A percentile compares a stretch with the other conserved stretches of the same genome.
These are phyloP conservation scores for Mormyrus iriodes DNA, from an alignment of 2,113 vertebrate species.

Conservation along the genomic window DNA sequence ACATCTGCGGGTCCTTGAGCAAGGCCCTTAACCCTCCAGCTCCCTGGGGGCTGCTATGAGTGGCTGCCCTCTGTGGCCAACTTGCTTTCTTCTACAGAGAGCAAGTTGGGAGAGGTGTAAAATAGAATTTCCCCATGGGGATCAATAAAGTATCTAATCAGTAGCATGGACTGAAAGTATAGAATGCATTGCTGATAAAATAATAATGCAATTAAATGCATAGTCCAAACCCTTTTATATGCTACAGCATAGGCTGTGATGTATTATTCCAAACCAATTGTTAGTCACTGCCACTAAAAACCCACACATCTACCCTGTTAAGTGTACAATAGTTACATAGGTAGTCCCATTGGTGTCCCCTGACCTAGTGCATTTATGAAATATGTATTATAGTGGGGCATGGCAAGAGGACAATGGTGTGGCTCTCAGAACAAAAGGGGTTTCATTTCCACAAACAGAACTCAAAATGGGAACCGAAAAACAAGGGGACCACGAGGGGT, in stretches of 20 bases:
- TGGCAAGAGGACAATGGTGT: neutral
- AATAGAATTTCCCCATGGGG: too few species aligned
- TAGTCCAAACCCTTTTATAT: neutral
- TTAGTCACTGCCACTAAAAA: neutral
- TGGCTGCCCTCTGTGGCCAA: too few species aligned
- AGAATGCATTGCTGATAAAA: too few species aligned
- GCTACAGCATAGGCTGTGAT: neutral
- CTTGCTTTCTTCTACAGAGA: too few species aligned
- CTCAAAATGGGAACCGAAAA: neutral
- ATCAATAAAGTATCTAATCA: too few species aligned
- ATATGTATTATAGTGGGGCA: neutral
- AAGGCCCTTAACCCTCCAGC: too few species aligned
- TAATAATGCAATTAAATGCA: neutral
- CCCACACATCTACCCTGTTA: neutral
- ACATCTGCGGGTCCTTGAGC: too few species aligned
- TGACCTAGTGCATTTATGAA: neutral
- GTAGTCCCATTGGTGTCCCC: neutral
- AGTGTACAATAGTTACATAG: neutral
- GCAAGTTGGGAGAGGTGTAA: too few species aligned
- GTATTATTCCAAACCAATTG: neutral
- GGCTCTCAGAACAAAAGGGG: neutral
- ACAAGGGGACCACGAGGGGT: neutral
- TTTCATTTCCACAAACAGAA: neutral
- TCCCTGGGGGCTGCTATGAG: too few species aligned
- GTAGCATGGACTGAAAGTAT: neutral